Evolutionary conservation across 2,113 vertebrate genomes (phyloP).

Genomic region (Corythornis vintsioides): DNA sequence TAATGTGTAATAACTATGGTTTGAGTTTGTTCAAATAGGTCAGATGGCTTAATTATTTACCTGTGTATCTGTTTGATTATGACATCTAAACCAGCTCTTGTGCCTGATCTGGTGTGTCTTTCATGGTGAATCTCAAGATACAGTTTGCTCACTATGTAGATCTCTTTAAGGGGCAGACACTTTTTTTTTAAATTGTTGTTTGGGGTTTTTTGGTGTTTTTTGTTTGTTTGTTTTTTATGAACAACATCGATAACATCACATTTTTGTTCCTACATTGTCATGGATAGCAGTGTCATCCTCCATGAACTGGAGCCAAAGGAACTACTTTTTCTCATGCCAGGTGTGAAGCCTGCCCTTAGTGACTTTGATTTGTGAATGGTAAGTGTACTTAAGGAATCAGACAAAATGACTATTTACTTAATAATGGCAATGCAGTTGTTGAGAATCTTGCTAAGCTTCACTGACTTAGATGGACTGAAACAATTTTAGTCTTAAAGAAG

Average conservation of each 20-base stretch:
- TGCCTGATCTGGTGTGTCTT: background rate
- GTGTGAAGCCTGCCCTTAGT: background rate
- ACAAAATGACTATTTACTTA: background rate
- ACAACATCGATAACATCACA: background rate
- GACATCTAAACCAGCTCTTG: slow-evolving; percentile 33
- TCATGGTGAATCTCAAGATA: background rate
- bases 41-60: slow-evolving; percentile 70
- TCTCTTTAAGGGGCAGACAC: background rate
- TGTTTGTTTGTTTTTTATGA: background rate
- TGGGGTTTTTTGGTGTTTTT: background rate
- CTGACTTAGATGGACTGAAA: background rate
- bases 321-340: background rate
- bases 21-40: slow-evolving; percentile 24
- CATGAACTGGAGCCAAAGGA: background rate
- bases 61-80: slow-evolving; percentile 23
- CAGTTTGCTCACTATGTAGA: background rate
- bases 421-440: background rate
- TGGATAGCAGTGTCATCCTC: background rate
- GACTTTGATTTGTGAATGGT: slow-evolving; percentile 35
- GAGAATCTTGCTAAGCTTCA: background rate
- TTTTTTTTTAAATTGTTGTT: background rate
- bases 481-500: background rate
- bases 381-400: slow-evolving; percentile 7
- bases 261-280: background rate
- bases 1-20: background rate